These are phyloP conservation scores for Drosophila quadrilineata DNA, from an alignment of 1,140 invertebrate species.

Conservation along the genomic window DNA sequence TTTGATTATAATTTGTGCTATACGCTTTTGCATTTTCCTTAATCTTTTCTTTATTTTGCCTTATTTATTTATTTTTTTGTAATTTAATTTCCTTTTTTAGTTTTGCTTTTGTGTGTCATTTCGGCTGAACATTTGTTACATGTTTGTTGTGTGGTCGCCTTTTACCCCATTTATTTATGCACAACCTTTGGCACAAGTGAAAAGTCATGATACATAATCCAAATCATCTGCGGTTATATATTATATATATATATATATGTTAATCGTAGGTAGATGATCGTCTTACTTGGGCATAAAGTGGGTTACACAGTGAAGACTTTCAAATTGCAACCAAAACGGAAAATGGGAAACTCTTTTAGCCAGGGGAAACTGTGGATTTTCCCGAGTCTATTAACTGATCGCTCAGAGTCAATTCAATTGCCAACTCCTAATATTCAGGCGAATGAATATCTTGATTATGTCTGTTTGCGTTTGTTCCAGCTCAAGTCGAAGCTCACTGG, in stretches of 20 bases:
- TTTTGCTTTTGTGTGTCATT: constrained; percentile 46
- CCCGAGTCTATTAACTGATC: neutral
- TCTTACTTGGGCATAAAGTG: constrained; percentile 14
- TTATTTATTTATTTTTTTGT: constrained; percentile 9
- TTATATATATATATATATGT: too few species aligned
- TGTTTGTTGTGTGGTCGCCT: constrained; percentile 42
- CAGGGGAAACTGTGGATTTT: neutral
- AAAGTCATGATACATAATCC: constrained; percentile 25
- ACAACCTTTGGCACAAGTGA: neutral
- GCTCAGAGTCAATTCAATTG: constrained; percentile 1
- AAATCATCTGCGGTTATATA: constrained; percentile 10
- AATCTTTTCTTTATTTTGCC: constrained; percentile 27
- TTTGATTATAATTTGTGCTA: constrained; percentile 48
- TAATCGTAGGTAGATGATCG: constrained; percentile 6
- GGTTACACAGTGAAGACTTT: constrained; percentile 22
- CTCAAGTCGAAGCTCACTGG: constrained; percentile 1
- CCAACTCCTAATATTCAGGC: neutral
- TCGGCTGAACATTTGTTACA: constrained; percentile 45
- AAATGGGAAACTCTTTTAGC: constrained; percentile 2
- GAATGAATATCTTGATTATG: neutral
- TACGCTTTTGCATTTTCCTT: constrained; percentile 43
- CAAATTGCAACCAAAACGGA: neutral
- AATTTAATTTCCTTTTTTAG: constrained; percentile 36
- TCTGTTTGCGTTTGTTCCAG: neutral
- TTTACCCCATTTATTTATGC: constrained; percentile 23